Evolutionary conservation across 2,797 vertebrate genomes (phyloP).

Genomic region (Notolabrus celidotus): DNA sequence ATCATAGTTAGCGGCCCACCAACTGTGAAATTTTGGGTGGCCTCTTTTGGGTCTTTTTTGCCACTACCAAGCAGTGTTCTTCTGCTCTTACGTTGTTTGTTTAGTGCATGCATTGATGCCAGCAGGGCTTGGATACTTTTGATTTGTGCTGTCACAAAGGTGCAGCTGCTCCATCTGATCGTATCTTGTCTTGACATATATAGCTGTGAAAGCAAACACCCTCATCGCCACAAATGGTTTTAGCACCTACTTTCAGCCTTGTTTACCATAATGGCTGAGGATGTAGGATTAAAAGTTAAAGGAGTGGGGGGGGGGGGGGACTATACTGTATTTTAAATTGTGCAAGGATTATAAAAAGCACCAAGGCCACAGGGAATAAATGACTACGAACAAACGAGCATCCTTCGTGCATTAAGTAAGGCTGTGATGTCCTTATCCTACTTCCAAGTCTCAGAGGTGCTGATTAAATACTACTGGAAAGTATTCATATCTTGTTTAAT

Average conservation of each 20-base stretch:
- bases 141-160: slow-evolving; percentile 55
- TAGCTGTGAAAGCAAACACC: slow-evolving; percentile 26
- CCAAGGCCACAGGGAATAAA: slow-evolving; percentile 1
- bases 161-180: slow-evolving; percentile 58
- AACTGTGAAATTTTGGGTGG: slow-evolving; percentile 78
- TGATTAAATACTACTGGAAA: slow-evolving; percentile 18
- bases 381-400: slow-evolving; percentile 3
- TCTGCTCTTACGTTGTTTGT: slow-evolving; percentile 43
- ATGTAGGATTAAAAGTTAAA: slow-evolving; percentile 22
- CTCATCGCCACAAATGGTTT: slow-evolving; percentile 16
- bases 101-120: slow-evolving; percentile 43
- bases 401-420: slow-evolving; percentile 16
- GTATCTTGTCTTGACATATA: slow-evolving; percentile 55
- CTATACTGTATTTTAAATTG: slow-evolving; percentile 19
- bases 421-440: slow-evolving; percentile 27
- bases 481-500: not conserved
- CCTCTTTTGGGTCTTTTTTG: slow-evolving; percentile 66
- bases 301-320: not conserved
- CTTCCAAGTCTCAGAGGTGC: slow-evolving; percentile 20
- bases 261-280: slow-evolving; percentile 10
- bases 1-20: slow-evolving; percentile 78
- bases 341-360: slow-evolving; percentile 29
- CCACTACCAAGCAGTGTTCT: slow-evolving; percentile 63
- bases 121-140: slow-evolving; percentile 45
- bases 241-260: slow-evolving; percentile 24